Percentiles rank a stretch among this genome's conserved stretches.
Conservation (phyloP, 2,113 vertebrate species). For the Perccottus glenii region DNA sequence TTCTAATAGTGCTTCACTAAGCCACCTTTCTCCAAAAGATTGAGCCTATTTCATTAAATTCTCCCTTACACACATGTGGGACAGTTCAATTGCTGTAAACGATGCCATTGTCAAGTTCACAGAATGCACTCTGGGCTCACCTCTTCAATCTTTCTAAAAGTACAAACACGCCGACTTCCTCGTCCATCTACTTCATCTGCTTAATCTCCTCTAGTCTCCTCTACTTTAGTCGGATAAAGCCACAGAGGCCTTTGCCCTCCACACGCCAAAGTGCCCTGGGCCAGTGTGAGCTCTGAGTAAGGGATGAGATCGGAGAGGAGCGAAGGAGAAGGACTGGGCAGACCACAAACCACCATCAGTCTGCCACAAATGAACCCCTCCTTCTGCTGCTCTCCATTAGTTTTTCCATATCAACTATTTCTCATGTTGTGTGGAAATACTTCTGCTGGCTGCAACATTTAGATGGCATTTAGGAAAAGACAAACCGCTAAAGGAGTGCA, state of each 20-base stretch:
- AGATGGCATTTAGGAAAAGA: constrained; percentile 31
- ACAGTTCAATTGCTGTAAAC: constrained; percentile 38
- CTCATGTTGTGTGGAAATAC: constrained; percentile 55
- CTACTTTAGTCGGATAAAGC: constrained; percentile 54
- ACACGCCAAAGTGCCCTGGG: constrained; percentile 43
- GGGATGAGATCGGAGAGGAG: constrained; percentile 54
- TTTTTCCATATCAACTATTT: constrained; percentile 71
- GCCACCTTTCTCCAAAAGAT: constrained; percentile 24
- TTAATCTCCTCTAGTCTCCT: constrained; percentile 34
- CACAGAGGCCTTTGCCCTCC: constrained; percentile 58
- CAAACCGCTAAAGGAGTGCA: constrained; percentile 9
- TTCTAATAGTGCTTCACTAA: constrained; percentile 45
- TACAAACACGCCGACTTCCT: constrained; percentile 16
- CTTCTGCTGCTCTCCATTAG: constrained; percentile 55
- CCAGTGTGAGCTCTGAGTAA: constrained; percentile 56
- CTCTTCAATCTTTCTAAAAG: constrained; percentile 57
- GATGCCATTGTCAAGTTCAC: constrained; percentile 26
- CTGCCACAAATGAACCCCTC: constrained; percentile 69
- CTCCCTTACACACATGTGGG: constrained; percentile 29
- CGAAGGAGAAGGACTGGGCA: constrained; percentile 53
- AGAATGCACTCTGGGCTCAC: constrained; percentile 23
- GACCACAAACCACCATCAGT: constrained; percentile 71
- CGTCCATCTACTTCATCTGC: constrained; percentile 48
- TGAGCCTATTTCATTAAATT: constrained; percentile 51
- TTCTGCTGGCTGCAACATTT: constrained; percentile 48